Base-by-base conservation (phyloP, 1,140 invertebrate species). In the Panagrolaimus sp. region DNA sequence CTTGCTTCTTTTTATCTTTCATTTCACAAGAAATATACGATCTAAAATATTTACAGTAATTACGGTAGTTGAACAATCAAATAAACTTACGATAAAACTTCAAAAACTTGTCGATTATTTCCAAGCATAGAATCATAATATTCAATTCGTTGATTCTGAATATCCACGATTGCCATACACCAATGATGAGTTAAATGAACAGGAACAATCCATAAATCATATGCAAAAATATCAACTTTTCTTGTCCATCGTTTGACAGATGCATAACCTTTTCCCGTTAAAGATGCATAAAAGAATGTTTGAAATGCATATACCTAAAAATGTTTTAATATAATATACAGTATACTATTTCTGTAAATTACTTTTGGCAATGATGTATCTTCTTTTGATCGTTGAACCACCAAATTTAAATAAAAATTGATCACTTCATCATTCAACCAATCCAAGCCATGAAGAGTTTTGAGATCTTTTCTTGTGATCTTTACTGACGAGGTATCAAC, bases 351-450 rank as follows among this genome's bases (percentile, higher is more conserved):
- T 14, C 55, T 28, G n/a, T n/a, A 48, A 17, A 4, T 1, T 5
- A 81, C 78, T 44, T 82, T 82, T 15, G 78, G 78, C 1, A 81
- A 68, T 8, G 55, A 45, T 4, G 24, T 14, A n/a, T 84, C 75
- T 21, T 87, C 83, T 73, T 88, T 87, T 0, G 48, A 88, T 75
- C 93, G 81, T 70, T 90, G 88, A 81, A 90, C 90, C 43, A 96
- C 84, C 71, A 93, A 83, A 80, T 90, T 91, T 89, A 94, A 90
- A 83, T 94, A 95, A 84, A 91, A 96, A 84, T 95, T 91, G 68
- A 96, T 96, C 0, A 97, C 90, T 84, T 96, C 93, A 85, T 98
- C 94, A 81, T 98, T 98, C 0, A 98, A 85, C 94, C 94, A 98
- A 83, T 91, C 91, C 0, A 90, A 84, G 0, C 90, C 90, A 0